Percentiles rank a stretch among this genome's conserved stretches.
Conservation (phyloP, 2,113 vertebrate species). For the Nestor notabilis region DNA sequence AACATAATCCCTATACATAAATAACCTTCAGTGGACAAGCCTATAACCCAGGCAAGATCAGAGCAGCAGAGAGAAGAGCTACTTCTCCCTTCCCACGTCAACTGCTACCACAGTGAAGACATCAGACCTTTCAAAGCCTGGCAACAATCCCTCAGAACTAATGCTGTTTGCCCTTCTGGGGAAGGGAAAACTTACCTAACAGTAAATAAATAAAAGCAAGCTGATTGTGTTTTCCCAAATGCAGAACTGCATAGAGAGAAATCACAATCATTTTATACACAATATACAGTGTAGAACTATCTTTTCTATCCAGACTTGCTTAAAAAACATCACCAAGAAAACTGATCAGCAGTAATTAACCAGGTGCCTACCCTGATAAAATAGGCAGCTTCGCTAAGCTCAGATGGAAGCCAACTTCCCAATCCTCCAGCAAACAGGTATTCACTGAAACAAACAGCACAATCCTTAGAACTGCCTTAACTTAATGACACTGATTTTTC, state of each 20-base stretch:
- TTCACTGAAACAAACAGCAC: background rate
- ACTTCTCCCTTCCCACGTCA: accelerated
- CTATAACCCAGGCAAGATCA: no score
- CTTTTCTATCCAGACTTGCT: background rate
- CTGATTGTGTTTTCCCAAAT: background rate
- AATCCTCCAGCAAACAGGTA: background rate
- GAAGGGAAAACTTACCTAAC: background rate
- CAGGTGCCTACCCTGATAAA: background rate
- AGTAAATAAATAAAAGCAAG: background rate
- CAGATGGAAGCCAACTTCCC: background rate
- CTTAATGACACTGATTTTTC: accelerated
- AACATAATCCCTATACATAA: background rate
- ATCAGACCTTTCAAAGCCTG: no score
- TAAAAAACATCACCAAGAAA: background rate
- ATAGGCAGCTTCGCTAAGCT: background rate
- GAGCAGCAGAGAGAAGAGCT: background rate
- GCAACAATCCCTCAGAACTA: background rate
- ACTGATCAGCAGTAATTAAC: background rate
- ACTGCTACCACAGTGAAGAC: background rate
- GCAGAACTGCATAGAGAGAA: background rate
- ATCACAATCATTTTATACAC: accelerated
- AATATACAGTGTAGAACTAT: accelerated
- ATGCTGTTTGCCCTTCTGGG: background rate
- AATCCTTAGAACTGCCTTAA: background rate
- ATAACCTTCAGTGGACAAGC: background rate